These are phyloP conservation scores for Ailurus styani DNA, from an alignment of 2,113 vertebrate species.

Conservation along the genomic window DNA sequence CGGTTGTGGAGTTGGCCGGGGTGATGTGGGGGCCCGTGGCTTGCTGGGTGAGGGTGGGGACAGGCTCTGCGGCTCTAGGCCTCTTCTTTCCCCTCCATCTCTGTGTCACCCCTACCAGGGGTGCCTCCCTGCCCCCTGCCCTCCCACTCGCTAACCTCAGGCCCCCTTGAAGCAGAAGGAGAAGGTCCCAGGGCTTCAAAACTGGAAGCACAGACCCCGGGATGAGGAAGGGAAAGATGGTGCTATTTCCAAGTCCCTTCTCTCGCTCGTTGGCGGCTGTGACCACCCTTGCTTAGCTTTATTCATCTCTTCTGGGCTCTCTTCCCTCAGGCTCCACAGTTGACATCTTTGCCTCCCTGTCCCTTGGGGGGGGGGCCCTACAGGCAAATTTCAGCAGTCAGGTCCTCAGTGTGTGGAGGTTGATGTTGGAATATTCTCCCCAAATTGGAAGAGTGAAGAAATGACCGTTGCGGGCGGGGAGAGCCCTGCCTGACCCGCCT, in stretches of 20 bases:
- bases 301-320: conserved; percentile 58
- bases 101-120: not conserved
- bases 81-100: not conserved
- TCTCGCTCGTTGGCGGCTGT: not conserved
- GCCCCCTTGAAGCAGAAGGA: not conserved
- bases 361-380: not conserved
- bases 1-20: not conserved
- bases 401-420: not conserved
- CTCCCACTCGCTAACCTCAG: not conserved
- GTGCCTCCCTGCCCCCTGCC: not conserved
- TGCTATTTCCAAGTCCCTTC: conserved; percentile 56
- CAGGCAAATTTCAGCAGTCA: not conserved
- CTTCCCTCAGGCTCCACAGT: not conserved
- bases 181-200: not conserved
- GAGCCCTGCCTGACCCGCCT: not conserved
- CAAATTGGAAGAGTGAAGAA: not conserved
- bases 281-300: not conserved
- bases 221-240: conserved; percentile 25
- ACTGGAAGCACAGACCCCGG: conserved; percentile 3
- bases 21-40: not conserved
- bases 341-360: not conserved
- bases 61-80: not conserved
- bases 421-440: not conserved
- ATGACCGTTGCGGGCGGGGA: not conserved
- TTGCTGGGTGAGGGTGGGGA: not conserved